Evolutionary conservation across 2,888 invertebrate genomes (phyloP).

Genomic region (Xylota segnis): DNA sequence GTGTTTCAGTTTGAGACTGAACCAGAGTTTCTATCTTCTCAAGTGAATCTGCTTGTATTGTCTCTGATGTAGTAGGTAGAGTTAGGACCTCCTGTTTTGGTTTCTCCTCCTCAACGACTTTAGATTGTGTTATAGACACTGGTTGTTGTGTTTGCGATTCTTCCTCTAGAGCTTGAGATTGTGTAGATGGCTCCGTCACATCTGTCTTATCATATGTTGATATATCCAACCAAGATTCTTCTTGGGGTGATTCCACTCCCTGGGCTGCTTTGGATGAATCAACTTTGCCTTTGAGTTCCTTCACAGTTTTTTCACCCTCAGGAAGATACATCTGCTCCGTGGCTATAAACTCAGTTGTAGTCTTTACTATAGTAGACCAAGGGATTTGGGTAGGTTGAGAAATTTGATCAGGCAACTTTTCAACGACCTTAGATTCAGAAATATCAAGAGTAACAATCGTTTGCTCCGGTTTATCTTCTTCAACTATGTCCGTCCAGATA

Average conservation of each 20-base stretch:
- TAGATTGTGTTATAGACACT: background rate
- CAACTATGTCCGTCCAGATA: background rate
- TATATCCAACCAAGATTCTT: background rate
- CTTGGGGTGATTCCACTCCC: background rate
- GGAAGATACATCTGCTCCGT: too few species aligned
- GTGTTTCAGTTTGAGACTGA: too few species aligned
- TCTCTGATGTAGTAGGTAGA: too few species aligned
- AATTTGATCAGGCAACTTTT: too few species aligned
- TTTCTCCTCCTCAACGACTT: background rate
- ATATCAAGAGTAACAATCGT: too few species aligned
- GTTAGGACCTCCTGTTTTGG: background rate
- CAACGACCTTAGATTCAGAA: too few species aligned
- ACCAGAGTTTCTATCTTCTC: background rate
- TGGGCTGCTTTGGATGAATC: too few species aligned
- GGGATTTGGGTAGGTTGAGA: too few species aligned
- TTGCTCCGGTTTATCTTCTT: background rate
- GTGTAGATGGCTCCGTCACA: background rate
- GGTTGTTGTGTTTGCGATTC: background rate
- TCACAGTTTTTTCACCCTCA: too few species aligned
- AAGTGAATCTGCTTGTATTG: background rate
- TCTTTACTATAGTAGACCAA: too few species aligned
- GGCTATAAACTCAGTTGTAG: too few species aligned
- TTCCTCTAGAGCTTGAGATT: background rate
- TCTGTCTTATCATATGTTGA: background rate
- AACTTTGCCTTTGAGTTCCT: background rate